Evolutionary conservation across 1,140 invertebrate species (phyloP).

Genomic region (Leptinotarsa texana): DNA sequence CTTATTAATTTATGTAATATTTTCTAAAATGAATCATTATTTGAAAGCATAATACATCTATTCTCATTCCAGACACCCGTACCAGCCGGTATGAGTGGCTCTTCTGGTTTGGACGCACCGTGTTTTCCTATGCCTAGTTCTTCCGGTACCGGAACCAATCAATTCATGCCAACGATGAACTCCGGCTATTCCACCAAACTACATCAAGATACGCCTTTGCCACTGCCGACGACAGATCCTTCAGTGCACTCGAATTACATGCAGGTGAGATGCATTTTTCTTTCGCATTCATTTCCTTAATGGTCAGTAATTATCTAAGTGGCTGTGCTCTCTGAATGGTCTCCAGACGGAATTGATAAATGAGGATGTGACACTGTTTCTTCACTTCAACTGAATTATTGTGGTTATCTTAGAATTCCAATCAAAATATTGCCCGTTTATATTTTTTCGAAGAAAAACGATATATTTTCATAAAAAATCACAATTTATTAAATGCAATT

Average conservation of each 20-base stretch:
- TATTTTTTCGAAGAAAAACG: no score
- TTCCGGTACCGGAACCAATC: conserved; percentile 11
- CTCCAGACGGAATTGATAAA: no score
- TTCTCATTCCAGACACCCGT: conserved; percentile 12
- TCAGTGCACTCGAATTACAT: conserved; percentile 18
- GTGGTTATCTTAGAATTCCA: no score
- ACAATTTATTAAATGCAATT: no score
- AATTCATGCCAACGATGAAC: conserved; percentile 14
- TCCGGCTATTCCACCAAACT: conserved; percentile 11
- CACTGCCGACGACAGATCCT: conserved; percentile 3
- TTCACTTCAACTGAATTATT: no score
- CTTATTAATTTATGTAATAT: no score
- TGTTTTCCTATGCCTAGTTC: conserved; percentile 16
- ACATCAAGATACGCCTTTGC: conserved; percentile 12
- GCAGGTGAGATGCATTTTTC: conserved; percentile 14
- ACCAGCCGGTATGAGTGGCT: conserved; percentile 8
- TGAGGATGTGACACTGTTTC: no score
- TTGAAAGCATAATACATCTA: no score
- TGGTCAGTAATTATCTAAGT: not conserved
- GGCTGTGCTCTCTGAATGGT: no score
- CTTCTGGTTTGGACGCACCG: conserved; percentile 17
- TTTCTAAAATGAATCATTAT: not conserved
- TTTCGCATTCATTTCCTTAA: not conserved
- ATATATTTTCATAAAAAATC: no score
- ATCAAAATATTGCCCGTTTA: no score